phyloP scores from a whole-genome alignment of 2,113 vertebrate species.

The Peucedramus taeniatus region DNA sequence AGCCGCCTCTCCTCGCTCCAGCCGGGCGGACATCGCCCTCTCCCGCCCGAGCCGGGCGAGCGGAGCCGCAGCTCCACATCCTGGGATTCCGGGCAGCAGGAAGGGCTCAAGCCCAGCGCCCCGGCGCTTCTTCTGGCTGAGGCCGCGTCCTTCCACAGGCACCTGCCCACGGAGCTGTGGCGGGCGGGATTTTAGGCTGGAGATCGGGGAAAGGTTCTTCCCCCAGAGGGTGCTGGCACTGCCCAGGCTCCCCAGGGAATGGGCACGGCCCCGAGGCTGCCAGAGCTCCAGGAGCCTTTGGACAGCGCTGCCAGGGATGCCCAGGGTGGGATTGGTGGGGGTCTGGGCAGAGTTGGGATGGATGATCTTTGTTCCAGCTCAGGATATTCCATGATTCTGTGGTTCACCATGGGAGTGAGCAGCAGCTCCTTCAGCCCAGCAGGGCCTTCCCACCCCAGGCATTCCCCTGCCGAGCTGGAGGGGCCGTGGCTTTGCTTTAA shows the following conservation, averaged over 20 bases:
- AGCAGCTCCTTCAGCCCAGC: background rate
- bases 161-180: background rate
- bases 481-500: background rate
- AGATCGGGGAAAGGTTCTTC: background rate
- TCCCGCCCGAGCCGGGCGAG: no score
- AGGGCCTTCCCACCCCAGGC: accelerated
- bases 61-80: background rate
- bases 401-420: accelerated
- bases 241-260: background rate
- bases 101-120: background rate
- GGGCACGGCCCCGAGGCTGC: background rate
- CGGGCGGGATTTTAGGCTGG: accelerated
- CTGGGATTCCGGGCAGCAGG: background rate
- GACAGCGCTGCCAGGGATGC: background rate
- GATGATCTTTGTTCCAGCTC: background rate
- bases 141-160: background rate
- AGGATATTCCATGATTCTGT: background rate
- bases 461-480: background rate
- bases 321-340: background rate
- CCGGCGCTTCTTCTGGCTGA: background rate
- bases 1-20: no score
- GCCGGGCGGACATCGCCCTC: no score
- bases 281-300: background rate
- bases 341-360: accelerated
- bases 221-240: background rate